Evolutionary conservation across 2,888 invertebrate species (phyloP), one percentile per base, ranked within the genome.

Genomic region (Drosophila melanosoma): DNA sequence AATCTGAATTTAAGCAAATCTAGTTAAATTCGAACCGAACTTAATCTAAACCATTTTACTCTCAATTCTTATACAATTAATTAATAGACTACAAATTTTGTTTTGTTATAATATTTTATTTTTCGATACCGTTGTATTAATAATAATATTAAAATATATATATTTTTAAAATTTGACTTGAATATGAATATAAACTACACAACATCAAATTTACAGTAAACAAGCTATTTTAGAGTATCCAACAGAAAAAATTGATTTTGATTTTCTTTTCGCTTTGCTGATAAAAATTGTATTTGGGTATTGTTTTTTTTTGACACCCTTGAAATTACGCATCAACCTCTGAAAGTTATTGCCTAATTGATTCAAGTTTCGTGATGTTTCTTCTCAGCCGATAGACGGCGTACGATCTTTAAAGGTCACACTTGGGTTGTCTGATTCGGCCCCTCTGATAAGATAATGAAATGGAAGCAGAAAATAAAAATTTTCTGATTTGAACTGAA

Each of bases 291-390:
- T 29, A 48, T 42, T 63, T 48, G 23, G 51, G 45, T 57, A 51
- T 52, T 36, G n/a, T 59, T 38, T 12, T 40, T 53, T 42, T 36
- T 29, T 29, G 5, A 26, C 40, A 51, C 32, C 12, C 49, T 51
- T 23, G 32, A 67, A 78, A 77, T 67, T 78, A 58, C 77, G 79
- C 45, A 66, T 69, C 64, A 78, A 64, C 20, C 63, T 12, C 4
- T 48, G 3, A 1, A 49, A 65, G 45, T 59, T 48, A 64, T 67
- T 67, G 61, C 67, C n/a, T 60, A 57, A 69, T 58, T 74, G 38
- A 51, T 70, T 48, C 36, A 17, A 62, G 35, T 42, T 70, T 63
- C 15, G 49, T 60, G 79, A 78, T 79, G 77, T 71, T 79, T 70
- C 7, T 61, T 53, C 33, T 29, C 49, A 53, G 54, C 53, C 38